Conservation (phyloP, 1,140 invertebrate genomes). For the Helicoverpa zea region DNA sequence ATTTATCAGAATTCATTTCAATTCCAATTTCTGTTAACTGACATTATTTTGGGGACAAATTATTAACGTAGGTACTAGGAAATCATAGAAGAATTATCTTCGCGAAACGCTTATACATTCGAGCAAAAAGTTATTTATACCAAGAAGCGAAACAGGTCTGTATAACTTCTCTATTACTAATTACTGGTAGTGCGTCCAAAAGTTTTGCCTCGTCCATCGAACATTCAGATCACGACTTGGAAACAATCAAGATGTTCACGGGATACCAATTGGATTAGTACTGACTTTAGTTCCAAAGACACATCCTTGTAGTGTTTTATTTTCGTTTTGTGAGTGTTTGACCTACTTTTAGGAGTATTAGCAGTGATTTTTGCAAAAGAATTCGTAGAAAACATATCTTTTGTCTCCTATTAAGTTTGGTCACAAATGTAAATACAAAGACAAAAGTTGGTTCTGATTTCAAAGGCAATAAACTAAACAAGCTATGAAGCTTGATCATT, state of each 20-base stretch:
- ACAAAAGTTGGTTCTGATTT: too few species aligned
- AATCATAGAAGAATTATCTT: too few species aligned
- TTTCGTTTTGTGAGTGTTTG: background rate
- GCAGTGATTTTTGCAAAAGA: background rate
- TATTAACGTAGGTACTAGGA: too few species aligned
- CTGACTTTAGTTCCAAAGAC: constrained; percentile 62
- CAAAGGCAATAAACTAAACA: too few species aligned
- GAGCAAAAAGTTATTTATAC: constrained; percentile 11
- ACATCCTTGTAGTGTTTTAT: constrained; percentile 58
- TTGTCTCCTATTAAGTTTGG: too few species aligned
- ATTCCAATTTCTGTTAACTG: too few species aligned
- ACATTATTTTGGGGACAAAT: too few species aligned
- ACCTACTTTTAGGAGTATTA: background rate
- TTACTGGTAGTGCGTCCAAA: constrained; percentile 48
- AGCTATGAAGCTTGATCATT: too few species aligned
- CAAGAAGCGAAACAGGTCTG: constrained; percentile 2
- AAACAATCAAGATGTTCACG: constrained; percentile 79
- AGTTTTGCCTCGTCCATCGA: constrained; percentile 59
- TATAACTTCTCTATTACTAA: constrained; percentile 53
- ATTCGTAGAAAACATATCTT: too few species aligned
- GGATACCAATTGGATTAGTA: constrained; percentile 76
- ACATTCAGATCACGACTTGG: constrained; percentile 74
- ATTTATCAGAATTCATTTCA: too few species aligned
- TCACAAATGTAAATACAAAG: too few species aligned
- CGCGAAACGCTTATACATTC: too few species aligned